Base-by-base conservation (phyloP, 2,888 invertebrate species). In the Andrena fulva region DNA sequence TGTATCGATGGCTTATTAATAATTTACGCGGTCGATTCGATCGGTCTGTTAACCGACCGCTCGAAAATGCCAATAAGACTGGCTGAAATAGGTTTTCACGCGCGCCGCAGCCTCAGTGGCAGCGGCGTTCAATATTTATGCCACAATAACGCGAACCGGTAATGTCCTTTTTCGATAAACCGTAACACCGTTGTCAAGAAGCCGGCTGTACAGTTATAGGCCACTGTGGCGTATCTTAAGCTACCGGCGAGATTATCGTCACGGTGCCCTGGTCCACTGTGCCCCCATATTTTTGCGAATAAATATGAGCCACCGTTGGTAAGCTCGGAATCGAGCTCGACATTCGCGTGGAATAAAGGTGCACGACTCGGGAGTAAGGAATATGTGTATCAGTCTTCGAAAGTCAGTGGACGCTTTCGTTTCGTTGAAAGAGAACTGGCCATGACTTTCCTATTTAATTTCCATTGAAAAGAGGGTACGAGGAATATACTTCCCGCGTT, bases 11-110 rank as follows among this genome's bases (percentile, higher is more conserved):
- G 52, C 67, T 84, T 82, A 69, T 84, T 82, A 75, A 82, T 78
- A 82, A 84, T 84, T 77, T 71, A 82, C 63, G 50, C 73, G 73
- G n/a, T 52, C 48, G 72, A 62, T 74, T 31, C 77, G 77, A 82
- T 77, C 77, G 81, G 20, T 16, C 24, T 16, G 33, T 70, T 62
- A 42, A 27, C 50, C 27, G 27, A n/a, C 64, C 63, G 31, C 42
- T 60, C 62, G 66, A 42, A 82, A 84, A 84, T 82, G 82, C 75
- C 82, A 72, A 68, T 72, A 50, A 56, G 67, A 52, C 67, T 20
- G 52, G 71, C 7, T 59, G 68, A 35, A 67, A 77, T 73, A 59
- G 24, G 60, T 52, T 70, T 27, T 66, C 50, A 33, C 27, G 71
- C 2, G 31, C 16, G 56, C 67, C 24, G 54, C 59, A 74, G 68